Percentiles rank a stretch among this genome's conserved stretches.
Conservation (phyloP, 1,140 invertebrate genomes). For the Littorina saxatilis region DNA sequence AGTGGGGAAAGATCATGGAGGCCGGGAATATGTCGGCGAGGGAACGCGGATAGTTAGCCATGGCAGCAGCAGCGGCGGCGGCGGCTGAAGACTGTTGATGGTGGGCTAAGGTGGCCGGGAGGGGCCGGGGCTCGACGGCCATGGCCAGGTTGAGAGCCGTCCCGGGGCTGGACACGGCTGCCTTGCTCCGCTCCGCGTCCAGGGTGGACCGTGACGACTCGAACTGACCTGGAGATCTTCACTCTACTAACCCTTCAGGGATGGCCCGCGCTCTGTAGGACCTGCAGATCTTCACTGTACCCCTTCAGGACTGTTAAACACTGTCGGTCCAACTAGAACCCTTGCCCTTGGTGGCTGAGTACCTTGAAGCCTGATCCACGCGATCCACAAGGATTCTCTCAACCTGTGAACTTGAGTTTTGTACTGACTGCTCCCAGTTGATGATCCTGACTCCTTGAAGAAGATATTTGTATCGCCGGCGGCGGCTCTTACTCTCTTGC, state of each 20-base stretch:
- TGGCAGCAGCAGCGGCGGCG: not conserved
- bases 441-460: too few relatives aligned
- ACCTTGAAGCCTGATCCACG: too few relatives aligned
- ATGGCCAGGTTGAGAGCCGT: constrained; percentile 34
- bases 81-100: constrained; percentile 1
- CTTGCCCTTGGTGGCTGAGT: not conserved
- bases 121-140: constrained; percentile 34
- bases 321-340: not conserved
- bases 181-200: not conserved
- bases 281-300: not conserved
- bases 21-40: constrained; percentile 35
- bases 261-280: not conserved
- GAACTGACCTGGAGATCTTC: not conserved
- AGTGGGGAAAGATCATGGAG: constrained; percentile 52
- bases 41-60: constrained; percentile 5
- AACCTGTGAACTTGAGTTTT: too few relatives aligned
- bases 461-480: too few relatives aligned
- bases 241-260: too few relatives aligned
- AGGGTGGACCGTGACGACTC: not conserved
- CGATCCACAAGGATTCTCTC: too few relatives aligned
- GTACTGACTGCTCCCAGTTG: too few relatives aligned
- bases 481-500: too few relatives aligned
- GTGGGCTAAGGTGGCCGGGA: not conserved
- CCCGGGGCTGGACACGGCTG: not conserved
- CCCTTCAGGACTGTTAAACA: too few relatives aligned